Evolutionary conservation across 1,140 invertebrate species (phyloP), one percentile per base, ranked within the genome.

Genomic region (Ostrea denselamellosa): DNA sequence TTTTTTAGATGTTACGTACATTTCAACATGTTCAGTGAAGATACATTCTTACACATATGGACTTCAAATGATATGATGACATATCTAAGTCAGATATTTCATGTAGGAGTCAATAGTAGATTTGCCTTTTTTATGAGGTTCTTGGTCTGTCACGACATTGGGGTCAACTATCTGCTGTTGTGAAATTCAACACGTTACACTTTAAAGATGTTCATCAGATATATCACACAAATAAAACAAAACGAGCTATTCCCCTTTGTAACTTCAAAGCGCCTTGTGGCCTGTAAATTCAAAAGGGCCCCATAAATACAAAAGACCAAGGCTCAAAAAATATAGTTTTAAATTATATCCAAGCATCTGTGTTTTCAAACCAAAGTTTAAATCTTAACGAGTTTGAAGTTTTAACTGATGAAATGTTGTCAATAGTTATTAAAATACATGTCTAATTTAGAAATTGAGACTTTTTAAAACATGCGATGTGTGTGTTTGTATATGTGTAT

Each of bases 191-290:
- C 28, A 34, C 68, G 9, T 71, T 71, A 34, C 28, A 25, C 14
- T 71, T 71, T 71, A 25, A 71, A 71, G 68, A 71, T 71, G 68
- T 28, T 71, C 68, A 8, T 71, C 68, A 14, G 68, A 71, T 71
- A 71, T 14, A 28, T 71, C 25, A 12, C 28, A 28, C 68, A 71
- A 71, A 71, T 71, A 2, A 71, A 25, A 71, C 68, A 71, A 71
- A 28, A 71, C 25, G 14, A 28, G 68, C 25, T 34, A 71, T 12
- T 3, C 25, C 28, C 28, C 25, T 71, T 28, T 71, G 68, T 34
- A 28, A 71, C 68, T 34, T 71, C 68, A 71, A 71, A 71, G 68
- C 9, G 9, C 28, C 68, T 71, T 14, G 2, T 71, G 68, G 28
- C 68, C 68, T 71, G 25, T 3, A 25, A 22, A 22, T 71, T 34